Base-by-base conservation (phyloP, 2,888 invertebrate species). In the Spilosoma lubricipeda region DNA sequence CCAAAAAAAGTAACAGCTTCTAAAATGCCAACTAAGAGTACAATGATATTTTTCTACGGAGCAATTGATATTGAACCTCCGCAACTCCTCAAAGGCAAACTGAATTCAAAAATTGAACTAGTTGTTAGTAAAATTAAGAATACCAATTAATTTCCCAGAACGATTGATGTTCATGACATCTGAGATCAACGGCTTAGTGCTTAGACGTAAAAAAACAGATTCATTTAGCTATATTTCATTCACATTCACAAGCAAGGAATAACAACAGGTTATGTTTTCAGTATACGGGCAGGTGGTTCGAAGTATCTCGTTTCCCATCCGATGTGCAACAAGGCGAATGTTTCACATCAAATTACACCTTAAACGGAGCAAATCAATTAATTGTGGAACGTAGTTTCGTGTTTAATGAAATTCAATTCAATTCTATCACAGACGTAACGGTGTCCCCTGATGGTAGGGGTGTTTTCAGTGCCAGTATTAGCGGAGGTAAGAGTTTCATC, bases 201-300 rank as follows among this genome's bases (percentile, higher is more conserved):
- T 18, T 18, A 3, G 3, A 18, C 18, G 18, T 45, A 45, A n/a
- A n/a, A n/a, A n/a, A 3, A 45, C 15, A 11, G 42, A 42, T 13
- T 45, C 13, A 45, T 45, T 42, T 42, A 1, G 20, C 23, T 9
- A n/a, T 56, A 56, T 56, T 56, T 11, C 0, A 39, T 39, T 11
- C 39, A 11, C 36, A 36, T 36, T 36, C 8, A 18, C 30, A 30
- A 30, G 18, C 15, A 30, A 33, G 15, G 2, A 7, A 64, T 20
- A 36, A 9, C 20, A 27, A 42, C 9, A 13, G 13, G 20, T 63
- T n/a, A n/a, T 68, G n/a, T 70, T 82, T 79, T 15, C 84, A 95
- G 95, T 95, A 94, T 71, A n/a, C 85, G 5, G 95, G 94, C 0
- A 77, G 82, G 0, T 95, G 95, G 95, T 87, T 92, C 70, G 95